Conservation (phyloP, 2,797 vertebrate genomes). For the Anableps anableps region DNA sequence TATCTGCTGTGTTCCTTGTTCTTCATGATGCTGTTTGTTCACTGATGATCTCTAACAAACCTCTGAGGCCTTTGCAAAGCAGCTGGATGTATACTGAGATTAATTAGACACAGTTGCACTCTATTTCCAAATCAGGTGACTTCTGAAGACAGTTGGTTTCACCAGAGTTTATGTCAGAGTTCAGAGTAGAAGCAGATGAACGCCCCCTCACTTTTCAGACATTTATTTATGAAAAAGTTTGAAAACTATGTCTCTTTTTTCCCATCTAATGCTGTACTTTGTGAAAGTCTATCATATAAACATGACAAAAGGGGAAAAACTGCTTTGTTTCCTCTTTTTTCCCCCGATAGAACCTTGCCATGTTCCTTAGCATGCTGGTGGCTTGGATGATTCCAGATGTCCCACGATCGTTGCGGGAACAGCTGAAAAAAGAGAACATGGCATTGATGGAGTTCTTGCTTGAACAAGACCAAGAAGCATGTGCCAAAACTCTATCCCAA, state of each 20-base stretch:
- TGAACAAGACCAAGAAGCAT: conserved; percentile 86
- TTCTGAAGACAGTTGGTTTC: not conserved
- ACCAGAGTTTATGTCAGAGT: not conserved
- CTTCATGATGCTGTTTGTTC: not conserved
- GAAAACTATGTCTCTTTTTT: too few relatives aligned
- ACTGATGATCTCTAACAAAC: not conserved
- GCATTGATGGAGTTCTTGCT: conserved; percentile 92
- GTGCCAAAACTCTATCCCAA: conserved; percentile 71
- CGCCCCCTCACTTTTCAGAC: too few relatives aligned
- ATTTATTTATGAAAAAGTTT: too few relatives aligned
- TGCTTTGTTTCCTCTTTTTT: not conserved
- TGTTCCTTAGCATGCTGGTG: conserved; percentile 96
- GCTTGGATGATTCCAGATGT: conserved; percentile 98
- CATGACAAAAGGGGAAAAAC: not conserved
- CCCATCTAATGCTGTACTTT: not conserved
- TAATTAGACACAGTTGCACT: not conserved
- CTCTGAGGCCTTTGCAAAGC: not conserved
- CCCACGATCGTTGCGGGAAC: conserved; percentile 92
- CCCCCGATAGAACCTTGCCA: conserved; percentile 90
- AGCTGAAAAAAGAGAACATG: conserved; percentile 93
- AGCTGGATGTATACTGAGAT: not conserved
- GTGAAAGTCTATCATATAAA: not conserved
- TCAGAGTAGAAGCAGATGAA: not conserved
- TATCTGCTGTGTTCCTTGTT: not conserved
- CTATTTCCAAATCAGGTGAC: too few relatives aligned